phyloP scores from a whole-genome alignment of 2,113 vertebrate species.

The Cichladusa arquata region DNA sequence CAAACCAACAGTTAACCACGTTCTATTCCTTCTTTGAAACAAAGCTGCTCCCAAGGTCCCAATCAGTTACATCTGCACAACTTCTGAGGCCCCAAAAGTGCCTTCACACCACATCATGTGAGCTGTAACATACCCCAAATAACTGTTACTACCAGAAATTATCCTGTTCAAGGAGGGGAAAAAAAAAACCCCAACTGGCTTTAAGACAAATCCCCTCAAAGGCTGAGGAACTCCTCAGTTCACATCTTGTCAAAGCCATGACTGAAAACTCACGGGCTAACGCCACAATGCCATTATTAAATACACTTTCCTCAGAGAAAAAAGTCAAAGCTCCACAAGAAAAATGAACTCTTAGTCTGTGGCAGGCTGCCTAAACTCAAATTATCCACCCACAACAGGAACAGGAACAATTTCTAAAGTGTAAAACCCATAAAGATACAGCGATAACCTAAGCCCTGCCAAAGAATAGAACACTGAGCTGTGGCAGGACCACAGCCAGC shows the following conservation, averaged over 20 bases:
- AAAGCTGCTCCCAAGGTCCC: neutral
- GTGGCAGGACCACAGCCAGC: neutral
- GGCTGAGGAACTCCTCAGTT: neutral
- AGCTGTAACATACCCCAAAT: neutral
- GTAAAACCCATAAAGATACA: neutral
- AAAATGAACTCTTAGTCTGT: neutral
- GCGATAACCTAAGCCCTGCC: neutral
- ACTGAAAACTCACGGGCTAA: neutral
- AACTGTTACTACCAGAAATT: neutral
- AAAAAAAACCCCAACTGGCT: neutral
- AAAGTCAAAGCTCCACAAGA: neutral
- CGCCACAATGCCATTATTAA: neutral
- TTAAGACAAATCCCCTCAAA: neutral
- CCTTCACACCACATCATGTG: fast-evolving
- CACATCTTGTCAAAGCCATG: neutral
- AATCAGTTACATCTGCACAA: neutral
- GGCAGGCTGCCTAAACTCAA: neutral
- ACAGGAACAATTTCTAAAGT: neutral
- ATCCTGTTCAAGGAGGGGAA: neutral
- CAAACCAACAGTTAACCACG: neutral
- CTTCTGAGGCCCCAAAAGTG: neutral
- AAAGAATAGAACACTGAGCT: neutral
- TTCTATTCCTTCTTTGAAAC: neutral
- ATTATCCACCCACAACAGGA: neutral
- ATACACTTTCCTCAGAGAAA: neutral